Conservation (phyloP, 2,797 vertebrate species). For the Selene dorsalis region DNA sequence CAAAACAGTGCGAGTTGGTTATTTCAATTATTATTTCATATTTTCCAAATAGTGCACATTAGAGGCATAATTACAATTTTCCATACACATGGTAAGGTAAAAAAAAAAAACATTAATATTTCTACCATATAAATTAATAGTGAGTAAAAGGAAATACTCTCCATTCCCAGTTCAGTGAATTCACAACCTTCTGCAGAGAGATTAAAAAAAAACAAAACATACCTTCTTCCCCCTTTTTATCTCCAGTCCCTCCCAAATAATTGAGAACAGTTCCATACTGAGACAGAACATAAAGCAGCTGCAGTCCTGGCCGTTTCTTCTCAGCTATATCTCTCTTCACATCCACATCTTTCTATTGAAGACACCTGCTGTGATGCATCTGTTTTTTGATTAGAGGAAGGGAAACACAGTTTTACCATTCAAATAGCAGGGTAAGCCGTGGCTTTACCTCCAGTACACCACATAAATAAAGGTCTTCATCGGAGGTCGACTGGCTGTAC, state of each 20-base stretch:
- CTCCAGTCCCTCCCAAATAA: background rate
- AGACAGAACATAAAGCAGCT: background rate
- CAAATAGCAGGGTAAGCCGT: background rate
- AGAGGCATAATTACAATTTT: background rate
- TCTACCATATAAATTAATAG: background rate
- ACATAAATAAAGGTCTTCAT: constrained; percentile 6
- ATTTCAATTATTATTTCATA: too few species aligned
- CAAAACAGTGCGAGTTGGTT: background rate
- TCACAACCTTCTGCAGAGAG: background rate
- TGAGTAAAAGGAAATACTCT: background rate
- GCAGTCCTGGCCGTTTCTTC: background rate
- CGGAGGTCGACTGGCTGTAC: constrained; percentile 8
- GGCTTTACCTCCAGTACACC: background rate
- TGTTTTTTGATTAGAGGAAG: background rate
- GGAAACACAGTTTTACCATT: background rate
- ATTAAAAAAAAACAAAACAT: too few species aligned
- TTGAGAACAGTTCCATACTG: constrained; percentile 12
- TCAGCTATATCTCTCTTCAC: constrained; percentile 5
- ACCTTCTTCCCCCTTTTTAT: background rate
- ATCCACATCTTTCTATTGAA: constrained; percentile 6
- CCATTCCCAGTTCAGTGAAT: background rate
- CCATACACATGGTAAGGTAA: background rate
- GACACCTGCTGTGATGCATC: background rate
- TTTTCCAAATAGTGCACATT: background rate
- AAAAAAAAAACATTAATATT: too few species aligned